phyloP scores from a whole-genome alignment of 2,113 vertebrate genomes.

The Nestor notabilis region DNA sequence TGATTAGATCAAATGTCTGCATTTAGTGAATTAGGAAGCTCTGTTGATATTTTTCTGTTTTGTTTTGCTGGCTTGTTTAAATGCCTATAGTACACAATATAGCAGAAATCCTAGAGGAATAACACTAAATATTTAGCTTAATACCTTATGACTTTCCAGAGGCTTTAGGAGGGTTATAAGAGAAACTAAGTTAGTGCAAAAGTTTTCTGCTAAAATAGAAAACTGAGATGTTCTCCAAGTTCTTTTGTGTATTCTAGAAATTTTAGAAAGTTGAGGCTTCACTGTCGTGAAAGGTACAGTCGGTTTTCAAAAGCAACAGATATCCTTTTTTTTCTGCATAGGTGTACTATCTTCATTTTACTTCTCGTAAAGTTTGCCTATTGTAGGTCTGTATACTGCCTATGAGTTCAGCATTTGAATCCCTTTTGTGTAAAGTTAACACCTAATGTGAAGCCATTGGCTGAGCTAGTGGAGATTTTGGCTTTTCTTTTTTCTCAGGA shows the following conservation, averaged over 20 bases:
- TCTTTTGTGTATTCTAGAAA: not conserved
- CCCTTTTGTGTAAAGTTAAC: not conserved
- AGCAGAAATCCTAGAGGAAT: not conserved
- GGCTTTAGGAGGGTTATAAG: not conserved
- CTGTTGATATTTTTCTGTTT: not conserved
- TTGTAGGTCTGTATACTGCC: not conserved
- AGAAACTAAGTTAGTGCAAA: not conserved
- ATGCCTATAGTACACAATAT: not conserved
- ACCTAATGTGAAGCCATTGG: not conserved
- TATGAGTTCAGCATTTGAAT: not conserved
- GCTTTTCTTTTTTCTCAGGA: not conserved
- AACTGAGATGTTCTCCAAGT: not conserved
- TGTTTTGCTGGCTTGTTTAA: not conserved
- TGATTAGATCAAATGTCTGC: not conserved
- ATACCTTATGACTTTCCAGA: not conserved
- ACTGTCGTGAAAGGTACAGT: not conserved
- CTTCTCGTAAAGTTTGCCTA: not conserved
- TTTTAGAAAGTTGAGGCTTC: not conserved
- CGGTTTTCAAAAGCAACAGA: not conserved
- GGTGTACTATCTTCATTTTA: not conserved
- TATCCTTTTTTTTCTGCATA: rapidly evolving
- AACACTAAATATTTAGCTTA: not conserved
- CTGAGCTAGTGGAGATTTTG: not conserved
- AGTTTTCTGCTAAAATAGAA: not conserved
- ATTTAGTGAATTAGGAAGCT: not conserved